phyloP scores from a whole-genome alignment of 1,140 invertebrate species.

The Penaeus chinensis region DNA sequence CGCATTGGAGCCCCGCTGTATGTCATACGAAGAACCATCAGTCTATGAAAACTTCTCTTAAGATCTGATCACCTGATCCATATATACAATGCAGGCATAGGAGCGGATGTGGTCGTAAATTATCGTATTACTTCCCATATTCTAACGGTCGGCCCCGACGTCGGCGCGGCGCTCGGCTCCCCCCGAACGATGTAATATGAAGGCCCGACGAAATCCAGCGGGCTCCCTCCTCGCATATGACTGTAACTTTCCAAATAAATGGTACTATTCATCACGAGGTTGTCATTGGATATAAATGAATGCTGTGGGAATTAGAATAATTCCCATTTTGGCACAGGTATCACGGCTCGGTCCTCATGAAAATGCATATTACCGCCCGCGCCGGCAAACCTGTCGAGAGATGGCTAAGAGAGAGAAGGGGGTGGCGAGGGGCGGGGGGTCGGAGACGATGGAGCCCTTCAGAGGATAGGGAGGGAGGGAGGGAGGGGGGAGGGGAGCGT shows the following conservation, averaged over 20 bases:
- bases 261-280: slow-evolving; percentile 59
- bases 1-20: slow-evolving; percentile 31
- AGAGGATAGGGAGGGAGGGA: slow-evolving; percentile 16
- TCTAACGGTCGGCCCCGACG: slow-evolving; percentile 33
- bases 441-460: too few relatives aligned
- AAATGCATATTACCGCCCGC: slow-evolving; percentile 56
- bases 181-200: slow-evolving; percentile 47
- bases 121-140: slow-evolving; percentile 58
- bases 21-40: slow-evolving; percentile 44
- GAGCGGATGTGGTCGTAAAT: slow-evolving; percentile 42
- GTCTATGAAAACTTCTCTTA: slow-evolving; percentile 46
- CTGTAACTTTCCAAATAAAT: slow-evolving; percentile 62
- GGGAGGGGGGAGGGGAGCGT: neutral
- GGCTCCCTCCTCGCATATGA: slow-evolving; percentile 42
- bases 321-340: slow-evolving; percentile 59
- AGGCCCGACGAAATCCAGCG: slow-evolving; percentile 28
- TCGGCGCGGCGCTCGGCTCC: neutral
- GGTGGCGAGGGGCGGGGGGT: neutral
- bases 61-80: slow-evolving; percentile 61
- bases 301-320: slow-evolving; percentile 62
- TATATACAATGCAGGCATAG: slow-evolving; percentile 61
- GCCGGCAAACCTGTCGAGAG: slow-evolving; percentile 12
- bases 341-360: slow-evolving; percentile 55
- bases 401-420: slow-evolving; percentile 25
- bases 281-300: slow-evolving; percentile 62